phyloP scores from a whole-genome alignment of 1,140 invertebrate genomes.

The Cydia amplana region DNA sequence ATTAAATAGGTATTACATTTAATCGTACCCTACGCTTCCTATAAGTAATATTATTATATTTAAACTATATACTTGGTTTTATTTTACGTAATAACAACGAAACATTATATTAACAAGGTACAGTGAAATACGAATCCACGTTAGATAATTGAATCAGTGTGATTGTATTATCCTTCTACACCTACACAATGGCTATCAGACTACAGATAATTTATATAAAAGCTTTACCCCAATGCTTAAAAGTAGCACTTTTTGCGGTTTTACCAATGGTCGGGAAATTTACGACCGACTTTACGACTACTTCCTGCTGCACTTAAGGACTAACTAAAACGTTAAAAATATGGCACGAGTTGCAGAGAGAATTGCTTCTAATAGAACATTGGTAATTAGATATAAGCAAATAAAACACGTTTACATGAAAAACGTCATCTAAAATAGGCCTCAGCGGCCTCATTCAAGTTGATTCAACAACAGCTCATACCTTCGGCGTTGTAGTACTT shows the following conservation, averaged over 20 bases:
- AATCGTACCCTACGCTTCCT: too few relatives aligned
- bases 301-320: background rate
- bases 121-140: too few relatives aligned
- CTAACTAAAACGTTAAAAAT: background rate
- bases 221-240: background rate
- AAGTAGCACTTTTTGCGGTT: conserved; percentile 7
- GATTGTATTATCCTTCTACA: too few relatives aligned
- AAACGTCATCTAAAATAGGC: background rate
- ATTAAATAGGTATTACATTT: too few relatives aligned
- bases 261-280: background rate
- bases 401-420: background rate
- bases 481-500: too few relatives aligned
- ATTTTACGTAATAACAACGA: too few relatives aligned
- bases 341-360: background rate
- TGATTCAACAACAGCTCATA: too few relatives aligned
- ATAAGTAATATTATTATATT: background rate
- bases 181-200: too few relatives aligned
- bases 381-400: background rate
- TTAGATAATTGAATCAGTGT: too few relatives aligned
- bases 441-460: too few relatives aligned
- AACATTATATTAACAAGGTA: too few relatives aligned
- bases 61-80: background rate
- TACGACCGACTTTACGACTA: conserved; percentile 8
- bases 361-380: background rate
- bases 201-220: background rate